A percentile compares a stretch with the other conserved stretches of the same genome.
These are phyloP conservation scores for Bucorvus abyssinicus DNA, from an alignment of 2,797 vertebrate genomes.

Conservation along the genomic window DNA sequence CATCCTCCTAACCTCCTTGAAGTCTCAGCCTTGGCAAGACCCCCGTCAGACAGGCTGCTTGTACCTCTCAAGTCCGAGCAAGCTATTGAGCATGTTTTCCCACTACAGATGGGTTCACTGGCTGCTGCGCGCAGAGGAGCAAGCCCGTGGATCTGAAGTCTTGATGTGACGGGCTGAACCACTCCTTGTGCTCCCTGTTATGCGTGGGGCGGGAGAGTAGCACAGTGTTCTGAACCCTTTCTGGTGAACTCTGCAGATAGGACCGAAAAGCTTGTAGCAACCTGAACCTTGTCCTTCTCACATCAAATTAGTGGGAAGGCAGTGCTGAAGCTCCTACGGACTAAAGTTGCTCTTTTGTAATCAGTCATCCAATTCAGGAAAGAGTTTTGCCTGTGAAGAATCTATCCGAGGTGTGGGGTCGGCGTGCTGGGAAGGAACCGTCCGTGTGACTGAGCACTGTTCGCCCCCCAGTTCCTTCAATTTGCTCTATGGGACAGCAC, in stretches of 20 bases:
- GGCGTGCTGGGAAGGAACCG: not conserved
- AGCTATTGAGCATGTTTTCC: not conserved
- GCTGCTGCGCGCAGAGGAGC: not conserved
- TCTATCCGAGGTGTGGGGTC: not conserved
- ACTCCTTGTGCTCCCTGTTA: not conserved
- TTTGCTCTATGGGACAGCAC: not conserved
- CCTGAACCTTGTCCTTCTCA: not conserved
- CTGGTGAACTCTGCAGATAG: not conserved
- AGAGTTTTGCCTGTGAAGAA: not conserved
- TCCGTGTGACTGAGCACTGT: not conserved
- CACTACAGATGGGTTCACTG: not conserved
- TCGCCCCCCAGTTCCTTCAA: not conserved
- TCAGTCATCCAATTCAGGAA: rapidly evolving
- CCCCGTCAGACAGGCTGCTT: not conserved
- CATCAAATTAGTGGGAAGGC: not conserved
- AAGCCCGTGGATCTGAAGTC: not conserved
- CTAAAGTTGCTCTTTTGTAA: not conserved
- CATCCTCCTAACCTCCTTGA: not conserved
- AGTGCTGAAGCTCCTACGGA: rapidly evolving
- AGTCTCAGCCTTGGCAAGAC: not conserved
- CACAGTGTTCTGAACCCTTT: not conserved
- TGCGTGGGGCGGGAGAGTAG: not conserved
- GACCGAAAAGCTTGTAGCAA: not conserved
- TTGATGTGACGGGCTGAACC: not conserved
- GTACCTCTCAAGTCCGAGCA: not conserved